Evolutionary conservation across 2,113 vertebrate species (phyloP).

Genomic region (Reinhardtius hippoglossoides): DNA sequence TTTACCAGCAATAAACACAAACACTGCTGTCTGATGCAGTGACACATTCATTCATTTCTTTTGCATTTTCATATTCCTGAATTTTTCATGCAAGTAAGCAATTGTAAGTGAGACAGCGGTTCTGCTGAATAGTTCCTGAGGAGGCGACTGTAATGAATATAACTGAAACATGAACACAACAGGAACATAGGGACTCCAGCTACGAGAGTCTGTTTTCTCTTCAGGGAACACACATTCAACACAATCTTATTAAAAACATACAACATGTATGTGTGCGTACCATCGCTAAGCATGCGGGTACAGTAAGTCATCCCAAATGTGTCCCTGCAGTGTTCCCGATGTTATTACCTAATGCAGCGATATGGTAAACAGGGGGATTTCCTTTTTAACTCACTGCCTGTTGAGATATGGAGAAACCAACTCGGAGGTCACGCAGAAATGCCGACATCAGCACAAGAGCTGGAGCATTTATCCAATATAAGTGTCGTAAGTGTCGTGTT

Average conservation of each 20-base stretch:
- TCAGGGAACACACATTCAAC: not conserved
- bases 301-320: slow-evolving; percentile 9
- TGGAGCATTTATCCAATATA: slow-evolving; percentile 41
- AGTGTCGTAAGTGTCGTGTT: slow-evolving; percentile 29
- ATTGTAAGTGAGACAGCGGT: slow-evolving; percentile 21
- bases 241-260: slow-evolving; percentile 38
- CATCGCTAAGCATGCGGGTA: slow-evolving; percentile 17
- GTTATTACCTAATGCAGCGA: slow-evolving; percentile 4
- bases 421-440: slow-evolving; percentile 31
- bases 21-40: slow-evolving; percentile 59
- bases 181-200: not conserved
- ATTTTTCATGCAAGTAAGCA: slow-evolving; percentile 58
- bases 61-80: slow-evolving; percentile 73
- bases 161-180: slow-evolving; percentile 13
- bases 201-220: slow-evolving; percentile 15
- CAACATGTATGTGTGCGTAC: not conserved
- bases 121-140: slow-evolving; percentile 22
- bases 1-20: slow-evolving; percentile 67
- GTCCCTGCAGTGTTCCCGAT: slow-evolving; percentile 11
- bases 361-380: slow-evolving; percentile 21
- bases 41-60: slow-evolving; percentile 74
- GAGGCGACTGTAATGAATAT: slow-evolving; percentile 23
- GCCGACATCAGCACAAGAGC: slow-evolving; percentile 55
- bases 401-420: slow-evolving; percentile 1
- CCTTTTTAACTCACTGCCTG: slow-evolving; percentile 36